Evolutionary conservation across 2,888 invertebrate species (phyloP).

Genomic region (Hetaerina titia): DNA sequence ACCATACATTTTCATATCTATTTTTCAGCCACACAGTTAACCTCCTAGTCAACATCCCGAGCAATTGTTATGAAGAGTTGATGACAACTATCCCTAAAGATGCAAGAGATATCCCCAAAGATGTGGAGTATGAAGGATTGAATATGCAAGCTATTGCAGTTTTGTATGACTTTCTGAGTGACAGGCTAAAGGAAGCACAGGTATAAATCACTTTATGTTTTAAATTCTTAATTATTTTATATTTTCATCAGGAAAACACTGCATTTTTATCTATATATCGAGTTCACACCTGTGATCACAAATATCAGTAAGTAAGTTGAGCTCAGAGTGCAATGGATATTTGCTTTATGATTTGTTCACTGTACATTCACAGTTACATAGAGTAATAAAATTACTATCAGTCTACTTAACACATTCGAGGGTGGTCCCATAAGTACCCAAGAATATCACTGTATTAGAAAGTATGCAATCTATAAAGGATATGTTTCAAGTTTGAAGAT

Average conservation of each 20-base stretch:
- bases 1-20: neutral
- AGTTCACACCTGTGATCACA: neutral
- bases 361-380: too few relatives aligned
- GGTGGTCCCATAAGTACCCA: too few relatives aligned
- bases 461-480: too few relatives aligned
- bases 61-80: constrained; percentile 85
- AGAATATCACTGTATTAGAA: too few relatives aligned
- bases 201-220: neutral
- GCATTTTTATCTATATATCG: neutral
- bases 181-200: constrained; percentile 78
- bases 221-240: too few relatives aligned
- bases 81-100: constrained; percentile 80
- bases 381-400: too few relatives aligned
- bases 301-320: too few relatives aligned
- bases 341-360: too few relatives aligned
- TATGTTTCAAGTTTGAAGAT: too few relatives aligned
- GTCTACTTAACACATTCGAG: too few relatives aligned
- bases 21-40: constrained; percentile 87
- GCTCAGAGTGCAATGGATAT: too few relatives aligned
- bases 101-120: constrained; percentile 76
- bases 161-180: constrained; percentile 85
- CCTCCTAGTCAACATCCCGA: constrained; percentile 91
- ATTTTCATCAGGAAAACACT: neutral
- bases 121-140: constrained; percentile 83
- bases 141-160: constrained; percentile 89